Evolutionary conservation across 2,888 invertebrate genomes (phyloP).

Genomic region (Sminthurinus aureus): DNA sequence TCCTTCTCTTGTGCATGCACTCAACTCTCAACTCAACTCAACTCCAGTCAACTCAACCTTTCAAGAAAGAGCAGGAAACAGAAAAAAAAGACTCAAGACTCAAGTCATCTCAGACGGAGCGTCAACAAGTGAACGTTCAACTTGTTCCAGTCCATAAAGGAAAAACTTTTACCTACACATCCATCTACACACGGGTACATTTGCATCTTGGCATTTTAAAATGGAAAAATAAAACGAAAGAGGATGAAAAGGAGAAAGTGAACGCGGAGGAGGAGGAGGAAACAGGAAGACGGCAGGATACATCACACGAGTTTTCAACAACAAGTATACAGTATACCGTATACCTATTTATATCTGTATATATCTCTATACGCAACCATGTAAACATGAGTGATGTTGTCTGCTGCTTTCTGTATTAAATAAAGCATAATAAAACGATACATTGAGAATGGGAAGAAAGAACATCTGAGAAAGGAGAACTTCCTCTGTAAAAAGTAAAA

Average conservation of each 20-base stretch:
- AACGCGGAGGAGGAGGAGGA: not conserved
- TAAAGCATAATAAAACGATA: too few relatives aligned
- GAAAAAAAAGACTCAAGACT: too few relatives aligned
- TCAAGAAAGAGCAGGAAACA: too few relatives aligned
- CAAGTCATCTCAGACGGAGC: too few relatives aligned
- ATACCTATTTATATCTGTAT: not conserved
- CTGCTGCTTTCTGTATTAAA: too few relatives aligned
- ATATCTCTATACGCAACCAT: too few relatives aligned
- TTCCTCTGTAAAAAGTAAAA: not conserved
- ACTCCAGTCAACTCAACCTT: too few relatives aligned
- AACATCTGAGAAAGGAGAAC: conserved; percentile 7
- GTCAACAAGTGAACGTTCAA: not conserved
- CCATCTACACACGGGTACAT: not conserved
- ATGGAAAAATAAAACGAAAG: not conserved
- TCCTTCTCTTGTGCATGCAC: too few relatives aligned
- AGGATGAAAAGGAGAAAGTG: not conserved
- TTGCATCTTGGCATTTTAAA: not conserved
- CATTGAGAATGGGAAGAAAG: not conserved
- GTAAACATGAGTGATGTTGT: not conserved
- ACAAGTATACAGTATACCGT: not conserved
- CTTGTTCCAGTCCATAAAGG: not conserved
- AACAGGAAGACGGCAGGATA: not conserved
- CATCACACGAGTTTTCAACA: not conserved
- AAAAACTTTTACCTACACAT: too few relatives aligned
- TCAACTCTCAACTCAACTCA: too few relatives aligned